These are phyloP conservation scores for Cossypha polioptera DNA, from an alignment of 2,797 vertebrate genomes.

Conservation along the genomic window DNA sequence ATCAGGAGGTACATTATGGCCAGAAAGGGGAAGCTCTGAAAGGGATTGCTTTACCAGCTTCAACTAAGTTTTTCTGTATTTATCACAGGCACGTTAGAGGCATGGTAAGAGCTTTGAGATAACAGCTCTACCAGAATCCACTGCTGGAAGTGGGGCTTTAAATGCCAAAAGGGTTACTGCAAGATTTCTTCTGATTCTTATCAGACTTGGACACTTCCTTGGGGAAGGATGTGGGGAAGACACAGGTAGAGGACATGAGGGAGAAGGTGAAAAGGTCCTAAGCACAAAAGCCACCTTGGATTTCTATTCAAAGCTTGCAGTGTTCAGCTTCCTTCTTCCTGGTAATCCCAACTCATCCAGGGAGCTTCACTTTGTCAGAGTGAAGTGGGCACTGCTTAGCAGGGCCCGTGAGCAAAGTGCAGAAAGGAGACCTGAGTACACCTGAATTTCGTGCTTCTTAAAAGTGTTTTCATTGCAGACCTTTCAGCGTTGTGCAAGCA, in stretches of 20 bases:
- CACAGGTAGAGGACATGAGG: background rate
- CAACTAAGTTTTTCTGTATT: background rate
- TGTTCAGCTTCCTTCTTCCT: background rate
- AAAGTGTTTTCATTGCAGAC: background rate
- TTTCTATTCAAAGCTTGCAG: background rate
- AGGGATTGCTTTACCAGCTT: background rate
- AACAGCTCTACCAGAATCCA: background rate
- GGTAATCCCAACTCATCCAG: background rate
- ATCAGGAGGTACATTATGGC: background rate
- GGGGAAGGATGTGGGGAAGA: background rate
- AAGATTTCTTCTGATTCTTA: background rate
- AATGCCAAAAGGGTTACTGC: background rate
- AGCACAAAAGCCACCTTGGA: background rate
- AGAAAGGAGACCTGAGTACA: background rate
- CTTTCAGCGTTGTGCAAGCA: background rate
- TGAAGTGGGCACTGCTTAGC: background rate
- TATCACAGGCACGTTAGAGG: background rate
- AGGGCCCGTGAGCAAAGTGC: background rate
- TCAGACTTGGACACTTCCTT: background rate
- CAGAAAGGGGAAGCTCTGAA: background rate
- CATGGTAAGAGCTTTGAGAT: background rate
- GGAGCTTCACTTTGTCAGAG: background rate
- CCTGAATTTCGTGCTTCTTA: background rate
- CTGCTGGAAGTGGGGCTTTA: background rate
- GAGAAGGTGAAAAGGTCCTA: background rate